phyloP scores from a whole-genome alignment of 2,113 vertebrate species.

The Zingel zingel region DNA sequence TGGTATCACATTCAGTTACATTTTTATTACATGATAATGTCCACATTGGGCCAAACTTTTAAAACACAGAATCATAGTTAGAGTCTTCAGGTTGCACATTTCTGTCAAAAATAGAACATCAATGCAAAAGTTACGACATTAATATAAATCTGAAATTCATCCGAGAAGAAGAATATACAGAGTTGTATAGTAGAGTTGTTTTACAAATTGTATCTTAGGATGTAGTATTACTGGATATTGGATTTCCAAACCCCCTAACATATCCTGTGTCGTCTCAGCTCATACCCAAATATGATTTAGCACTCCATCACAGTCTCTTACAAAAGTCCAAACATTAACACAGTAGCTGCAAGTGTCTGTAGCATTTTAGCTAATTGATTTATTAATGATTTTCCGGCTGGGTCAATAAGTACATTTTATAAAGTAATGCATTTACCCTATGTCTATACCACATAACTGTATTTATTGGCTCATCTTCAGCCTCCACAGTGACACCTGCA shows the following conservation, averaged over 20 bases:
- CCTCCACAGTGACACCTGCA: conserved; percentile 41
- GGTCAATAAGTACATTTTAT: conserved; percentile 61
- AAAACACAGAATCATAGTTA: background rate
- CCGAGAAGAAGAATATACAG: background rate
- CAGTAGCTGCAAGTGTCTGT: conserved; percentile 42
- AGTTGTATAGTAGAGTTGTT: background rate
- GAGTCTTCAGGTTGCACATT: background rate
- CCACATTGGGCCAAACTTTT: background rate
- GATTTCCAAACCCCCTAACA: conserved; percentile 30
- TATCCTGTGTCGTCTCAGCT: conserved; percentile 20
- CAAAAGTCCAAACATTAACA: conserved; percentile 52
- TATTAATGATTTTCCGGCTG: conserved; percentile 48
- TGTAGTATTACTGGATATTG: conserved; percentile 14
- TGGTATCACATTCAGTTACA: background rate
- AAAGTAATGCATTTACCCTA: conserved; percentile 50
- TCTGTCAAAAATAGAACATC: background rate
- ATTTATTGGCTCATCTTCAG: conserved; percentile 48
- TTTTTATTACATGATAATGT: background rate
- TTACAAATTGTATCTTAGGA: conserved; percentile 17
- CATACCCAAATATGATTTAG: conserved; percentile 53
- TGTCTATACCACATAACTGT: conserved; percentile 41
- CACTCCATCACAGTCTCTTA: conserved; percentile 41
- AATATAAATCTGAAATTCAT: conserved; percentile 8
- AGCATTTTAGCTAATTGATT: conserved; percentile 51
- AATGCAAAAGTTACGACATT: background rate